Evolutionary conservation across 2,113 vertebrate species (phyloP).

Genomic region (Gyps fulvus): DNA sequence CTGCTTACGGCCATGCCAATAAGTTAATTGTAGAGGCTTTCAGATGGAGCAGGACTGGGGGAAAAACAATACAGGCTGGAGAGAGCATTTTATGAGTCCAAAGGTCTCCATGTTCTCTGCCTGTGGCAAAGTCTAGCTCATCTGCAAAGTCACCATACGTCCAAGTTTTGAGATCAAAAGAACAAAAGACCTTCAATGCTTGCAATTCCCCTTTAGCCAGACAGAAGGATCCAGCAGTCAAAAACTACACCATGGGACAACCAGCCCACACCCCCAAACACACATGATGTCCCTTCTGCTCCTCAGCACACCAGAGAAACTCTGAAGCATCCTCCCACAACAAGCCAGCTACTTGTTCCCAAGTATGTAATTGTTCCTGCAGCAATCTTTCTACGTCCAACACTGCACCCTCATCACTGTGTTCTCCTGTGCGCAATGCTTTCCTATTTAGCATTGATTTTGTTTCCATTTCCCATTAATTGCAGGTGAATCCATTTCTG

Average conservation of each 20-base stretch:
- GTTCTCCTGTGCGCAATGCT: neutral
- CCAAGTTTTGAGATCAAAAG: neutral
- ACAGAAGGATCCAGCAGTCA: neutral
- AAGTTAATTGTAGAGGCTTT: neutral
- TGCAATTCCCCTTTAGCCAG: neutral
- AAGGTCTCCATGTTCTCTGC: neutral
- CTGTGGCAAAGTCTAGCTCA: neutral
- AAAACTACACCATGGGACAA: neutral
- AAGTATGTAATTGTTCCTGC: neutral
- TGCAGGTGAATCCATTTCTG: slow-evolving; percentile 24
- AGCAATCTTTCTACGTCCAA: neutral
- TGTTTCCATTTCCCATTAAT: slow-evolving; percentile 18
- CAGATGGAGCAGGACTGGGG: neutral
- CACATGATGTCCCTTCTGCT: neutral
- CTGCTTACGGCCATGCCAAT: neutral
- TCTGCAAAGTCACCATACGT: neutral
- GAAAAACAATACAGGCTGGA: neutral
- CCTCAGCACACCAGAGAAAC: neutral
- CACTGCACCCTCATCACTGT: neutral
- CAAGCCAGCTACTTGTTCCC: neutral
- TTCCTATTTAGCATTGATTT: slow-evolving; percentile 51
- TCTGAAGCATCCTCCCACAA: neutral
- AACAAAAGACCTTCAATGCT: neutral
- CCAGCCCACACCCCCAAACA: neutral
- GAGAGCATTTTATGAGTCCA: neutral